Evolutionary conservation across 2,797 vertebrate genomes (phyloP).

Genomic region (Brachyalestes nurse): DNA sequence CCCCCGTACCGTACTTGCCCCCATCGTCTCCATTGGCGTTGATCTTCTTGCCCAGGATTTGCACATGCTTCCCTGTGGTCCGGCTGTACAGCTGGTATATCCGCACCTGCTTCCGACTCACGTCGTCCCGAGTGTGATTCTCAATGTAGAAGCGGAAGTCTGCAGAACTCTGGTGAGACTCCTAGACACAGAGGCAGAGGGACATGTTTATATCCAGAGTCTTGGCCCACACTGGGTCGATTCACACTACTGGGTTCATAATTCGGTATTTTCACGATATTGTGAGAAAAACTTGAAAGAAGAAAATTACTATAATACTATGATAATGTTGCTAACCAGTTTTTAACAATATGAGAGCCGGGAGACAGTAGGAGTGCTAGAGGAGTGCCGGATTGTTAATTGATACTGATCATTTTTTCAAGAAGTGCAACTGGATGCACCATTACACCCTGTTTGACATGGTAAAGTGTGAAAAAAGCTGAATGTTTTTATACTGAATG

Average conservation of each 20-base stretch:
- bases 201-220: conserved; percentile 4
- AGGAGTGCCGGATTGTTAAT: no score
- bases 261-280: no score
- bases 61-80: conserved; percentile 82
- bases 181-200: conserved; percentile 64
- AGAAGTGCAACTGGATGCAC: no score
- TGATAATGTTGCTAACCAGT: not conserved
- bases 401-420: no score
- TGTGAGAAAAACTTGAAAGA: no score
- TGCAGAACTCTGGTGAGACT: conserved; percentile 80
- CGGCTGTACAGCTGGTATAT: conserved; percentile 86
- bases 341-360: not conserved
- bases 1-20: conserved; percentile 85
- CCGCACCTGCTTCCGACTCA: conserved; percentile 82
- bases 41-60: conserved; percentile 82
- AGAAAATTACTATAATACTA: no score
- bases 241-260: no score
- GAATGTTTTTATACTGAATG: not conserved
- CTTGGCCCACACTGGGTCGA: no score
- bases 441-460: no score
- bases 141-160: conserved; percentile 85
- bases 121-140: conserved; percentile 82
- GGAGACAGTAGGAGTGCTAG: no score
- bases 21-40: conserved; percentile 85
- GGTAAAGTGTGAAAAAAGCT: not conserved